Percentiles rank a stretch among this genome's conserved stretches.
Conservation (phyloP, 2,797 vertebrate species). For the Pseudomugil gertrudae region DNA sequence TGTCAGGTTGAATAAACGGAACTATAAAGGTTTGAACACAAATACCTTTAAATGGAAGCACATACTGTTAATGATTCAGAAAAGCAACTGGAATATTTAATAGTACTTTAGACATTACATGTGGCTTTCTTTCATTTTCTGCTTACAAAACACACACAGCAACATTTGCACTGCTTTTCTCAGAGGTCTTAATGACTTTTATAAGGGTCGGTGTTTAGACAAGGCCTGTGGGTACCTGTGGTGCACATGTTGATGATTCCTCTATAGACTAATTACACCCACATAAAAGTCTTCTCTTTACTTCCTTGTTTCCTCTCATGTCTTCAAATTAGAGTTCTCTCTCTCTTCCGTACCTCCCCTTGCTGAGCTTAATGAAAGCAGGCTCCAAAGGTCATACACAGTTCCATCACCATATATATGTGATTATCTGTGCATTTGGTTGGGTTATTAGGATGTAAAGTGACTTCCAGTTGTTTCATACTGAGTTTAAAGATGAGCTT, state of each 20-base stretch:
- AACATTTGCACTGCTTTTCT: conserved; percentile 23
- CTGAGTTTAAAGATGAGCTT: conserved; percentile 33
- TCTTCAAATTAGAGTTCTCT: conserved; percentile 60
- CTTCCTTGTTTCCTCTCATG: conserved; percentile 63
- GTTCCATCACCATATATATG: conserved; percentile 28
- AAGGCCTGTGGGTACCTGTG: conserved; percentile 54
- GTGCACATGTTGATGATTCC: conserved; percentile 52
- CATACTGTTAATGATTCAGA: background rate
- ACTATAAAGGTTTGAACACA: background rate
- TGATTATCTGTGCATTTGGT: background rate
- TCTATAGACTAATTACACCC: conserved; percentile 67
- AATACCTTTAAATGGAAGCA: background rate
- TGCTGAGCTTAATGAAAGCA: conserved; percentile 63
- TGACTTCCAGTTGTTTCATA: conserved; percentile 34
- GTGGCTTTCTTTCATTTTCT: background rate
- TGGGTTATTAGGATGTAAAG: conserved; percentile 22
- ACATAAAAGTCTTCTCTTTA: conserved; percentile 58
- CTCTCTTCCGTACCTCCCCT: conserved; percentile 32
- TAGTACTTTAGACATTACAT: background rate
- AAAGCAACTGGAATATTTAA: background rate
- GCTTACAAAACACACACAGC: conserved; percentile 8
- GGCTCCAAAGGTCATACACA: conserved; percentile 51
- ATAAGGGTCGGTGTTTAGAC: conserved; percentile 58
- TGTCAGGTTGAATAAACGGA: background rate
- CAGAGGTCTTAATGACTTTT: conserved; percentile 62